Evolutionary conservation across 1,140 invertebrate genomes (phyloP), one percentile per base, ranked within the genome.

Genomic region (Homalodisca vitripennis): DNA sequence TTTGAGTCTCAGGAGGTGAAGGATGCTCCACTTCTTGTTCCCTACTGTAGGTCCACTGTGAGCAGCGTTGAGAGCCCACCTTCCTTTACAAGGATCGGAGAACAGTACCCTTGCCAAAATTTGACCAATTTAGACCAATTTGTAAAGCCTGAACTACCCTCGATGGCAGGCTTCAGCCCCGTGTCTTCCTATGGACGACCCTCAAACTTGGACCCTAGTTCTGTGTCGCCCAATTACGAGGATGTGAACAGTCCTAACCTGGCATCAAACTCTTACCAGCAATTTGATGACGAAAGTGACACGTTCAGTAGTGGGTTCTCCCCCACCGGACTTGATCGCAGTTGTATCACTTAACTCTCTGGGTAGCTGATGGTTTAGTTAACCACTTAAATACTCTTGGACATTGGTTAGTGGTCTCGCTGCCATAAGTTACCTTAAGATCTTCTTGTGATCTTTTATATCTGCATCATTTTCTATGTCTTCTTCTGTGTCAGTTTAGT

Each of bases 191-290:
- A 55, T 46, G 34, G 27, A 1, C 32, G 69, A 41, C 69, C 65
- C 3, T 41, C 57, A 2, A 69, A 34, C 41, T 22, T 71, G n/a
- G 62, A 47, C 24, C 32, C 53, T 0, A 71, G 32, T 34, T 69
- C 48, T 31, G 63, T 66, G 13, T 69, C 68, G 1, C 65, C 67
- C 3, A 68, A 57, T 46, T 72, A 72, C 41, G 71, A 72, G 47
- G 62, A 57, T 20, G 41, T 69, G 0, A 67, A 69, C 64, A 69
- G 67, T 41, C 71, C 71, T 1, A 67, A 62, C 20, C n/a, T 70
- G 1, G 64, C 65, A 2, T 65, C 69, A 12, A 30, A 13, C n/a
- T 57, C 31, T 3, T 70, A 66, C 65, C 62, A 66, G 14, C 64
- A 66, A 17, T 70, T 70, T 30, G 63, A 70, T 12, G 69, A 70